These are phyloP conservation scores for Agapornis roseicollis DNA, from an alignment of 2,113 vertebrate genomes.

Conservation along the genomic window DNA sequence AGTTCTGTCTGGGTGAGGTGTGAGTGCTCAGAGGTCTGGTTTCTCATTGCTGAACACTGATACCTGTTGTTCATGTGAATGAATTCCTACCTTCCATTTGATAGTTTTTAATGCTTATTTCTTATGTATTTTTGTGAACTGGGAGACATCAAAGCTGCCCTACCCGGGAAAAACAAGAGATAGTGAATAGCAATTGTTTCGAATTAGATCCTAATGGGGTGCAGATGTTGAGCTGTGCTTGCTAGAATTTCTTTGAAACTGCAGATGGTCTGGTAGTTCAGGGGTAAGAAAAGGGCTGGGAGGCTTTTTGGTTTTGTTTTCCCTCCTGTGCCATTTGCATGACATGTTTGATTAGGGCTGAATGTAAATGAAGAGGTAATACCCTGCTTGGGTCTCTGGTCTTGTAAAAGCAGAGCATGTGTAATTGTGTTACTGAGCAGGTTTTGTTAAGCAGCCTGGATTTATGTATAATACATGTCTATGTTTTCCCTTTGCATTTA, in stretches of 20 bases:
- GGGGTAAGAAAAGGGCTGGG: constrained; percentile 16
- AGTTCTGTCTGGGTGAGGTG: background rate
- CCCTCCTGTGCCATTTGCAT: constrained; percentile 47
- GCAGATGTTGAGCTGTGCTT: constrained; percentile 51
- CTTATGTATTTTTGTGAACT: constrained; percentile 25
- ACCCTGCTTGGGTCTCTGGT: background rate
- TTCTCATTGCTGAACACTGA: background rate
- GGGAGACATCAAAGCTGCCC: constrained; percentile 53
- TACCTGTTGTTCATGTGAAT: constrained; percentile 14
- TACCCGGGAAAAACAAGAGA: constrained; percentile 59
- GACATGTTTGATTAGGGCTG: constrained; percentile 59
- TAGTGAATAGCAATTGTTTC: constrained; percentile 61
- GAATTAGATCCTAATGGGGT: constrained; percentile 57
- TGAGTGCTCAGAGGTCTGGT: background rate
- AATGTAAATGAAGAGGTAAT: constrained; percentile 50
- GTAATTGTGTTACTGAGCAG: background rate
- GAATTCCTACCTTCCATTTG: background rate
- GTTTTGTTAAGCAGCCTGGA: background rate
- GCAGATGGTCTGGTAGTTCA: constrained; percentile 58
- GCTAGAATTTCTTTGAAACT: constrained; percentile 59
- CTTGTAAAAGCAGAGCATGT: background rate
- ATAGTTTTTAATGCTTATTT: constrained; percentile 6
- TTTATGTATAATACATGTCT: background rate
- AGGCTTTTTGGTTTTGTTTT: constrained; percentile 32
- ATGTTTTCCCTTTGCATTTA: background rate